A percentile compares a stretch with the other conserved stretches of the same genome.
These are phyloP conservation scores for Cephalotes varians DNA, from an alignment of 2,888 invertebrate genomes.

Conservation along the genomic window DNA sequence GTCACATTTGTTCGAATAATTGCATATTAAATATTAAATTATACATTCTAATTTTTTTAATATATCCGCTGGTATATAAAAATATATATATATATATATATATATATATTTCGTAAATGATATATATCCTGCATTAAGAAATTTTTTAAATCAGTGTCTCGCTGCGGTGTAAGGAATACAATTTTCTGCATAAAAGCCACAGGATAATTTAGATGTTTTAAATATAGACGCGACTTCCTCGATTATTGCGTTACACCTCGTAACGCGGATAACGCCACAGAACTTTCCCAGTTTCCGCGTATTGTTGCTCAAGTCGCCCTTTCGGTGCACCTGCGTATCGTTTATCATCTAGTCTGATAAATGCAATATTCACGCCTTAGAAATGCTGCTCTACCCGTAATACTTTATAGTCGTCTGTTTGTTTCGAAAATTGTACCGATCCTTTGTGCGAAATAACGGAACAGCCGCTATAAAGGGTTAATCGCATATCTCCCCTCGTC, in stretches of 20 bases:
- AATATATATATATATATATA: not conserved
- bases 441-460: slow-evolving; percentile 19
- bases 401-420: slow-evolving; percentile 43
- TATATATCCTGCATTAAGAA: not conserved
- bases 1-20: not conserved
- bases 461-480: slow-evolving; percentile 25
- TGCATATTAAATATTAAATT: not conserved
- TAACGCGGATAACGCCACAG: slow-evolving; percentile 4
- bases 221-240: not conserved
- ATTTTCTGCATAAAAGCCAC: not conserved
- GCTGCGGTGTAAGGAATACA: not conserved
- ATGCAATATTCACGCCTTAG: slow-evolving; percentile 49
- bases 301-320: slow-evolving; percentile 34
- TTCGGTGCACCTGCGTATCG: slow-evolving; percentile 45
- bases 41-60: not conserved
- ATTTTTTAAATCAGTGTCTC: not conserved
- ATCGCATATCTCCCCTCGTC: slow-evolving; percentile 27
- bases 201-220: slow-evolving; percentile 21
- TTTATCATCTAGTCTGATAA: slow-evolving; percentile 51
- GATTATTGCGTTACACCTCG: slow-evolving; percentile 20
- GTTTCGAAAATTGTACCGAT: slow-evolving; percentile 43
- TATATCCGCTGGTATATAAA: not conserved
- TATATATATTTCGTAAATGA: not conserved
- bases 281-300: slow-evolving; percentile 43
- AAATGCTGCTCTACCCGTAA: slow-evolving; percentile 15